phyloP scores from a whole-genome alignment of 2,113 vertebrate species.

The Takifugu flavidus region DNA sequence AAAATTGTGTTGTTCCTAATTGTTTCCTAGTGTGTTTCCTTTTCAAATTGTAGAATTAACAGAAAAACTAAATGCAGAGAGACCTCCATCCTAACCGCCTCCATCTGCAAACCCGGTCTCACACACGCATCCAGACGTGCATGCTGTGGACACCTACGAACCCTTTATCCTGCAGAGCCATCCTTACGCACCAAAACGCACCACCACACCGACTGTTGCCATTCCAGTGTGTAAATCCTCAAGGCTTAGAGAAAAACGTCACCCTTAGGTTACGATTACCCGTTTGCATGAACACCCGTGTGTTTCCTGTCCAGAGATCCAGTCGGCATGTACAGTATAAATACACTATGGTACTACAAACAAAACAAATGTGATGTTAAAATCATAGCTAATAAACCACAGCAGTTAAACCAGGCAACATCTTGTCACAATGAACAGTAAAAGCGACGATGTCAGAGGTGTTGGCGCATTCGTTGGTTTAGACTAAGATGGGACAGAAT shows the following conservation, averaged over 20 bases:
- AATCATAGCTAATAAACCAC: too few species aligned
- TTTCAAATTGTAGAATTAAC: neutral
- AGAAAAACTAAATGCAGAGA: neutral
- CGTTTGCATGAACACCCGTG: constrained; percentile 40
- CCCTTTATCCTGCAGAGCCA: neutral
- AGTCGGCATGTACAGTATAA: neutral
- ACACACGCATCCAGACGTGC: constrained; percentile 4
- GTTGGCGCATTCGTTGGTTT: neutral
- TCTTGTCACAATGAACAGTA: constrained; percentile 15
- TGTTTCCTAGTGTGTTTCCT: neutral
- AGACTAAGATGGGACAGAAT: constrained; percentile 59
- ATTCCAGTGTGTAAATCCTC: constrained; percentile 34
- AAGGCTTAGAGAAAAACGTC: neutral
- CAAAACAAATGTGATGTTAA: too few species aligned
- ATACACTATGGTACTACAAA: too few species aligned
- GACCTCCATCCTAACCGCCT: constrained; percentile 5
- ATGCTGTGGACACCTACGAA: constrained; percentile 11
- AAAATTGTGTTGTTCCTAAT: neutral
- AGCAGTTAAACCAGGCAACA: constrained; percentile 12
- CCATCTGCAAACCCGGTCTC: constrained; percentile 4
- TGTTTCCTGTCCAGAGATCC: constrained; percentile 13
- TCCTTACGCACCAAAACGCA: constrained; percentile 13
- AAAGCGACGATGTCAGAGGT: constrained; percentile 27
- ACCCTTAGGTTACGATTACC: constrained; percentile 11
- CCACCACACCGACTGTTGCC: constrained; percentile 9